A percentile compares a stretch with the other conserved stretches of the same genome.
These are phyloP conservation scores for Hapalemur alaotrensis DNA, from an alignment of 2,797 vertebrate genomes.

Conservation along the genomic window DNA sequence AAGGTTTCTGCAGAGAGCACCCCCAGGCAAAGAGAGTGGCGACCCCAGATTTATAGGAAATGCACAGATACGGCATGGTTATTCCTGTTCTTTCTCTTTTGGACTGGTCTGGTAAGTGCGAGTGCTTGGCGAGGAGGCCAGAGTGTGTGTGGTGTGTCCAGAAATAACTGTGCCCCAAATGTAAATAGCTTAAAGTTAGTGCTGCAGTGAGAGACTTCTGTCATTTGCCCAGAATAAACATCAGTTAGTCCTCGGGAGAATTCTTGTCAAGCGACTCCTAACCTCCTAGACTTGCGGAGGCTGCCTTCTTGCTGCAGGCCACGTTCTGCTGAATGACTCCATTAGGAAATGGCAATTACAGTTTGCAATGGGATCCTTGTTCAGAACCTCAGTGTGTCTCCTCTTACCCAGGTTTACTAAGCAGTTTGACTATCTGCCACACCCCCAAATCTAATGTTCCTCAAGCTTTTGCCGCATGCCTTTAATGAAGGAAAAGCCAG, in stretches of 20 bases:
- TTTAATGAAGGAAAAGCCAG: not conserved
- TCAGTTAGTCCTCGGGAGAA: not conserved
- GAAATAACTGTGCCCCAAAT: not conserved
- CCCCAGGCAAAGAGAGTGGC: constrained; percentile 79
- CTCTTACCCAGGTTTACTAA: not conserved
- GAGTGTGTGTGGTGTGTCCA: not conserved
- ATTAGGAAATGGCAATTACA: not conserved
- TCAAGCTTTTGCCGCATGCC: not conserved
- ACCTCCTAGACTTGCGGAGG: not conserved
- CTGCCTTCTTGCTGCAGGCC: not conserved
- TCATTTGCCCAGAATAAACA: not conserved
- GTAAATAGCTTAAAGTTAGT: not conserved
- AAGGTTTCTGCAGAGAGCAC: constrained; percentile 72
- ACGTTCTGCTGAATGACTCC: not conserved
- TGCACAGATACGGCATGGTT: constrained; percentile 85
- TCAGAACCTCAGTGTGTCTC: too few relatives aligned
- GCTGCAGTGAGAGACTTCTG: not conserved
- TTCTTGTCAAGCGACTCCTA: not conserved
- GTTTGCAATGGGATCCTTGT: not conserved
- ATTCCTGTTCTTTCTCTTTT: constrained; percentile 86
- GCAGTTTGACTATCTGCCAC: not conserved
- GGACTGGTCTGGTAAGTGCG: constrained; percentile 85
- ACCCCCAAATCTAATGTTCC: not conserved
- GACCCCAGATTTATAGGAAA: constrained; percentile 81
- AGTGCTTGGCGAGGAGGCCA: not conserved